Percentiles rank a stretch among this genome's conserved stretches.
Evolutionary conservation across 2,113 vertebrate species (phyloP).

Genomic region (Entomyzon cyanotis): DNA sequence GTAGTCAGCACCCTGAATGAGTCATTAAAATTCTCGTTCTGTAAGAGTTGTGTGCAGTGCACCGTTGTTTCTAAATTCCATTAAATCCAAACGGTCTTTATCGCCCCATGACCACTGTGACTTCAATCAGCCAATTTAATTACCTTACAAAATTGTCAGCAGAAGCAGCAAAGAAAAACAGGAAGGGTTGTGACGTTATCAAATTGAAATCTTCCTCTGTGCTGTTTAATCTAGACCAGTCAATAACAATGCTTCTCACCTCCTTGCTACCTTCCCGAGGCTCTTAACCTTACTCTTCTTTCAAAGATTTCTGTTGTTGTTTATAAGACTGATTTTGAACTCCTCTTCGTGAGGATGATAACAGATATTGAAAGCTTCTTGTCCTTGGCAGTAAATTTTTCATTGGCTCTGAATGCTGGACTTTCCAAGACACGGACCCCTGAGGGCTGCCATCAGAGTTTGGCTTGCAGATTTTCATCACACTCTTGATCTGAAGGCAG

Average conservation of each 20-base stretch:
- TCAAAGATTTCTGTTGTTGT: conserved; percentile 53
- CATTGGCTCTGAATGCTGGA: not conserved
- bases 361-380: conserved; percentile 31
- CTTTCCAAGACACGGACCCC: not conserved
- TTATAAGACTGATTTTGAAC: conserved; percentile 53
- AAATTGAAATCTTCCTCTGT: conserved; percentile 80
- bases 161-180: conserved; percentile 78
- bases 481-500: not conserved
- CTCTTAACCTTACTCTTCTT: conserved; percentile 74
- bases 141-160: conserved; percentile 83
- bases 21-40: conserved; percentile 83
- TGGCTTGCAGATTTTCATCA: not conserved
- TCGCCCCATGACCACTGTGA: conserved; percentile 81
- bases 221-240: conserved; percentile 77
- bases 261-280: conserved; percentile 59
- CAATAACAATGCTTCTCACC: conserved; percentile 74
- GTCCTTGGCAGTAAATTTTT: conserved; percentile 31
- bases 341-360: conserved; percentile 14
- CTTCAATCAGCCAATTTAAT: conserved; percentile 88
- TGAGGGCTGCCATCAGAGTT: not conserved
- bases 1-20: conserved; percentile 81
- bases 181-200: conserved; percentile 79
- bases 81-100: conserved; percentile 87
- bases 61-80: conserved; percentile 83
- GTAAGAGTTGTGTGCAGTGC: conserved; percentile 76